phyloP scores from a whole-genome alignment of 2,797 vertebrate genomes.

The Coendou prehensilis region DNA sequence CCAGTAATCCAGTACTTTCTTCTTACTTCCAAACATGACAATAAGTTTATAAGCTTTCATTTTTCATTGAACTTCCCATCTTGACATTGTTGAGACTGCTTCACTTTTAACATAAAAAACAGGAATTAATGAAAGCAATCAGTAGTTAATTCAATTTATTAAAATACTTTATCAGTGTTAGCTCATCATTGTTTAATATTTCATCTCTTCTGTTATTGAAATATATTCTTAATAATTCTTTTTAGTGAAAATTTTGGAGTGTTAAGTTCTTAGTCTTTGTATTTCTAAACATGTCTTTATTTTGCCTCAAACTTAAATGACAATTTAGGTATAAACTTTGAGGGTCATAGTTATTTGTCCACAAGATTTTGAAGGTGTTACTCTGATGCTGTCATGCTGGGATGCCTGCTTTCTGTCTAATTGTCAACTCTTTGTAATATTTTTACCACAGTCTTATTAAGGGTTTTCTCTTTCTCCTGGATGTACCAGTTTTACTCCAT shows the following conservation, averaged over 20 bases:
- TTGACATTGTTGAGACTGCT: neutral
- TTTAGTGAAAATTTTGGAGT: neutral
- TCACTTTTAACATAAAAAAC: slow-evolving; percentile 33
- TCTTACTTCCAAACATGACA: neutral
- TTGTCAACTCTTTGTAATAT: neutral
- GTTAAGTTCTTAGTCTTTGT: neutral
- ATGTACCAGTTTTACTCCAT: neutral
- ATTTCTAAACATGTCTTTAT: neutral
- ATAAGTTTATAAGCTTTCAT: neutral
- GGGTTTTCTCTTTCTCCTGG: neutral
- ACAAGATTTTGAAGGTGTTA: neutral
- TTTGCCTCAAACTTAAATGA: slow-evolving; percentile 23
- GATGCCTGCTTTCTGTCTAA: neutral
- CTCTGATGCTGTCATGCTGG: neutral
- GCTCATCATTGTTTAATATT: neutral
- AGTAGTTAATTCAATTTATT: neutral
- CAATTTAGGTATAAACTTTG: neutral
- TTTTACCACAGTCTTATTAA: neutral
- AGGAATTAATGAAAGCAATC: neutral
- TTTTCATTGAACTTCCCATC: neutral
- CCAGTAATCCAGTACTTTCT: neutral
- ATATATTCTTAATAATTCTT: neutral
- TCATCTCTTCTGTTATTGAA: neutral
- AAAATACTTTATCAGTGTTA: slow-evolving; percentile 7
- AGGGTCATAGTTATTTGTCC: neutral